Base-by-base conservation (phyloP, 2,113 vertebrate species). In the Bufo gargarizans region DNA sequence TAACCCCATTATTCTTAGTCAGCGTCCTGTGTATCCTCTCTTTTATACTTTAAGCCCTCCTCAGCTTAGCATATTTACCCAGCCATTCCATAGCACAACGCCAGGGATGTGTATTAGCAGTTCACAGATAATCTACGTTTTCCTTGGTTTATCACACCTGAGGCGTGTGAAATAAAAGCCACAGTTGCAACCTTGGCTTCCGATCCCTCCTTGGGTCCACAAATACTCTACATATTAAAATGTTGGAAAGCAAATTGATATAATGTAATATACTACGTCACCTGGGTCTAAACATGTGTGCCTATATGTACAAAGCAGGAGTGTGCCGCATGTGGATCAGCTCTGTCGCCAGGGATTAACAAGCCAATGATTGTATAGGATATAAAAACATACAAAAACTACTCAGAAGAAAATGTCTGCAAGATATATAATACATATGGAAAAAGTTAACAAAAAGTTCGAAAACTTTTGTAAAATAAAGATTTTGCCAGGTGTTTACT, bases 1-100 rank as follows among this genome's bases (percentile, higher is more conserved):
- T 61, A 86, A n/a, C 84, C 5, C 84, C 84, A 77, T 77, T 74
- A 55, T 86, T 77, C 84, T 86, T 77, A 86, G 71, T 86, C 84
- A 86, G 19, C 53, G 33, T 17, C 63, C 6, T 77, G 72, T 86
- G 84, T 74, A 77, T 77, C 61, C 84, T 61, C 55, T n/a, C 84
- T 61, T 77, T 86, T 86, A 86, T 86, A 49, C 8, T 8, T 3
- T 86, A 86, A 86, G 84, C 84, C 72, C 45, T 61, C 72, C 74
- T 86, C 43, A 50, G 72, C 84, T 86, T 53, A 65, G 58, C 72
- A 33, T 86, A 77, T 86, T 86, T 86, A 63, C 74, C n/a, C 84
- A 63, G 43, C 33, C 72, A 77, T 86, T 78, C 49, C 72, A 65
- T 61, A 86, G 47, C 77, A 43, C 55, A 80, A n/a, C 71, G 22